Evolutionary conservation across 2,888 invertebrate species (phyloP).

Genomic region (Sarcophaga subvicina): DNA sequence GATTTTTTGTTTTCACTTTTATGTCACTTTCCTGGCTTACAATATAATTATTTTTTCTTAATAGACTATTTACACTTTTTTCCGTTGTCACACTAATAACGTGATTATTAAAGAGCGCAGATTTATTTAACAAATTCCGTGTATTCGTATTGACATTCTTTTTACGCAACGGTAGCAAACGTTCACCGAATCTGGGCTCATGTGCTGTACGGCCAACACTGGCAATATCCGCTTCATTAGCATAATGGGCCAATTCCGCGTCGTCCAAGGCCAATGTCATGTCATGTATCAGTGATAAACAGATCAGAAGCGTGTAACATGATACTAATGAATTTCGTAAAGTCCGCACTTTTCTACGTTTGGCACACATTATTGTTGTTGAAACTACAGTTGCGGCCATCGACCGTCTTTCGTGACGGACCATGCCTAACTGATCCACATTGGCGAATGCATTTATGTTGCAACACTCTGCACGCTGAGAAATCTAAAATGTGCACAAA

Average conservation of each 20-base stretch:
- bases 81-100: slow-evolving; percentile 63
- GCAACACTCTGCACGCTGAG: slow-evolving; percentile 54
- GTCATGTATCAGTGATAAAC: slow-evolving; percentile 57
- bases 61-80: slow-evolving; percentile 74
- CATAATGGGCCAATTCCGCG: slow-evolving; percentile 60
- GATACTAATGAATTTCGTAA: slow-evolving; percentile 52
- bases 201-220: slow-evolving; percentile 70
- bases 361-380: slow-evolving; percentile 64
- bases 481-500: slow-evolving; percentile 51
- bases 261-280: slow-evolving; percentile 66
- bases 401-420: slow-evolving; percentile 79
- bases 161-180: slow-evolving; percentile 76
- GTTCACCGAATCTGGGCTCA: slow-evolving; percentile 79
- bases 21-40: slow-evolving; percentile 73
- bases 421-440: slow-evolving; percentile 78
- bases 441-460: slow-evolving; percentile 62
- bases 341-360: slow-evolving; percentile 59
- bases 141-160: slow-evolving; percentile 66
- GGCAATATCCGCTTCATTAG: slow-evolving; percentile 62
- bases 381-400: slow-evolving; percentile 68
- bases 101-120: slow-evolving; percentile 49
- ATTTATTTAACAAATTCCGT: slow-evolving; percentile 54
- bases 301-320: slow-evolving; percentile 46
- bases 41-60: slow-evolving; percentile 73
- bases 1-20: slow-evolving; percentile 68